Conservation (phyloP, 2,888 invertebrate genomes). For the Xestobium rufovillosum region DNA sequence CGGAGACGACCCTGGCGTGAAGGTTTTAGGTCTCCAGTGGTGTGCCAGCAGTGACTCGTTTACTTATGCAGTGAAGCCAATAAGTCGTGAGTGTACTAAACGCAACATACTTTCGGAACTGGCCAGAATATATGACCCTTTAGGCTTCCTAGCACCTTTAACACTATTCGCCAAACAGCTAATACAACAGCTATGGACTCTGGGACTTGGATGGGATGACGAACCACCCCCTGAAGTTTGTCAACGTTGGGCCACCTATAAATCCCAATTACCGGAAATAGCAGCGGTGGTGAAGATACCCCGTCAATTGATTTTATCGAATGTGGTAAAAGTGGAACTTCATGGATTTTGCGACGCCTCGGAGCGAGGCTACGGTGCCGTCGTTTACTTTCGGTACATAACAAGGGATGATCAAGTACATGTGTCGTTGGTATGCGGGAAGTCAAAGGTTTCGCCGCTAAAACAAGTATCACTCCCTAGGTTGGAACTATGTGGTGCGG, state of each 20-base stretch:
- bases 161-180: conserved; percentile 23
- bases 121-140: conserved; percentile 23
- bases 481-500: conserved; percentile 5
- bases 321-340: too few relatives aligned
- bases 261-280: conserved; percentile 6
- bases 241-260: conserved; percentile 11
- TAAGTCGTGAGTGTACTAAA: conserved; percentile 22
- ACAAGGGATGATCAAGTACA: neutral
- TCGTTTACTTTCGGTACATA: conserved; percentile 5
- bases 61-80: conserved; percentile 5
- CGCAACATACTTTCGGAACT: conserved; percentile 23
- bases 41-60: conserved; percentile 13
- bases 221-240: conserved; percentile 8
- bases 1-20: conserved; percentile 8
- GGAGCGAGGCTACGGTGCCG: conserved; percentile 7
- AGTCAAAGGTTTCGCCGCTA: conserved; percentile 6
- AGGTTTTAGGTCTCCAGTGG: conserved; percentile 19
- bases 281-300: too few relatives aligned
- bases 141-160: conserved; percentile 22
- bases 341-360: conserved; percentile 10
- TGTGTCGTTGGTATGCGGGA: conserved; percentile 2
- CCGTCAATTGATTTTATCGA: too few relatives aligned
- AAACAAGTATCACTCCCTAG: too few relatives aligned
- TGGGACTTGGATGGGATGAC: conserved; percentile 17
- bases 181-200: conserved; percentile 21